These are phyloP conservation scores for Odontomachus brunneus DNA, from an alignment of 1,140 invertebrate species.

Conservation along the genomic window DNA sequence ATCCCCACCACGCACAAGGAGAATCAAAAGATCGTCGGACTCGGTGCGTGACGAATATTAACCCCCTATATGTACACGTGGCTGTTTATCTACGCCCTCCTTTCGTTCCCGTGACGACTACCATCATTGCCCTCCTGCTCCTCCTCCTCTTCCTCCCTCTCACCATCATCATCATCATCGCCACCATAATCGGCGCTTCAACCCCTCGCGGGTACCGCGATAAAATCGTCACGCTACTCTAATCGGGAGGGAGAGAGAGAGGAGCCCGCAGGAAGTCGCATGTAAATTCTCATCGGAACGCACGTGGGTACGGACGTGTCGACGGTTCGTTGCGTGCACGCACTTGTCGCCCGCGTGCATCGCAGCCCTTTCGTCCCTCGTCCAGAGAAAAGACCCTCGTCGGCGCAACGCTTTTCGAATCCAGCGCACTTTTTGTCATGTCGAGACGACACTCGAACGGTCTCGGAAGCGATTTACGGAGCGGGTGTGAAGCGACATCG, in stretches of 20 bases:
- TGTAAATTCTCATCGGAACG: slow-evolving; percentile 80
- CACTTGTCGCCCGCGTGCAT: slow-evolving; percentile 66
- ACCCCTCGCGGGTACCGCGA: slow-evolving; percentile 78
- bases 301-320: slow-evolving; percentile 72
- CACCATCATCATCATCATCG: slow-evolving; percentile 64
- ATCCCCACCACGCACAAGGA: not conserved
- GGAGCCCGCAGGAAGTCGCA: slow-evolving; percentile 81
- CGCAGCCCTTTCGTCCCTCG: not conserved
- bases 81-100: no score
- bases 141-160: slow-evolving; percentile 15
- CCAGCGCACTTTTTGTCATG: slow-evolving; percentile 6
- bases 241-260: slow-evolving; percentile 65
- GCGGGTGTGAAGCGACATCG: not conserved
- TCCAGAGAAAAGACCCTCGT: not conserved
- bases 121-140: not conserved
- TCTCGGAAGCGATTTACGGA: slow-evolving; percentile 3
- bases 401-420: slow-evolving; percentile 1
- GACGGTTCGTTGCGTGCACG: slow-evolving; percentile 63
- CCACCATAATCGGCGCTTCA: slow-evolving; percentile 73
- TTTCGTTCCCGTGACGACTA: no score
- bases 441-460: slow-evolving; percentile 1
- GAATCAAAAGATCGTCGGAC: slow-evolving; percentile 20
- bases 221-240: slow-evolving; percentile 82
- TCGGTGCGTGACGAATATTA: slow-evolving; percentile 38
- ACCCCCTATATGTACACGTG: not conserved